phyloP scores from a whole-genome alignment of 2,888 invertebrate genomes.

The Euzophera pinguis region DNA sequence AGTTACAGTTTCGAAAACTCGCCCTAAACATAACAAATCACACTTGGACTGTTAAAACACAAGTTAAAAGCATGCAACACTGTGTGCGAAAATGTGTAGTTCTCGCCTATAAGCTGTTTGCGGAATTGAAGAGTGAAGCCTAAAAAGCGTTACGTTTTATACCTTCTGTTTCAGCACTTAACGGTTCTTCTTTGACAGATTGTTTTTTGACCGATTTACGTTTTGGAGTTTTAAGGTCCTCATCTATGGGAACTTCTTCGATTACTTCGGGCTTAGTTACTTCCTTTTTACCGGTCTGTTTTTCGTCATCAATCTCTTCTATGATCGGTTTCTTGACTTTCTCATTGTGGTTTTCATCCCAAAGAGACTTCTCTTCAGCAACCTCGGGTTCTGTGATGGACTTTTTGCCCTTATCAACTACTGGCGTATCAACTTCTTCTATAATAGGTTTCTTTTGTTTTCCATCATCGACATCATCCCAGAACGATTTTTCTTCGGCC shows the following conservation, averaged over 20 bases:
- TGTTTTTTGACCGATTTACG: slow-evolving; percentile 70
- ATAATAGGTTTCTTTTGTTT: slow-evolving; percentile 31
- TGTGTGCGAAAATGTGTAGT: slow-evolving; percentile 49
- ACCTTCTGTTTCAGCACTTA: slow-evolving; percentile 77
- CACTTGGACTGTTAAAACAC: slow-evolving; percentile 72
- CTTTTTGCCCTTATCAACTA: slow-evolving; percentile 39
- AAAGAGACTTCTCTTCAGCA: slow-evolving; percentile 55
- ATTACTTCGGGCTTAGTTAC: slow-evolving; percentile 56
- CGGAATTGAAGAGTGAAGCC: slow-evolving; percentile 55
- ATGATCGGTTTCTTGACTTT: slow-evolving; percentile 43
- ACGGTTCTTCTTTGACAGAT: slow-evolving; percentile 58
- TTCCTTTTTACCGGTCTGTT: slow-evolving; percentile 48
- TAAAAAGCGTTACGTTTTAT: slow-evolving; percentile 58
- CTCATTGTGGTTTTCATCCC: slow-evolving; percentile 66
- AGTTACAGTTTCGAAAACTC: slow-evolving; percentile 77
- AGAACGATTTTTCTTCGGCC: slow-evolving; percentile 49
- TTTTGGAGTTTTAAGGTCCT: slow-evolving; percentile 56
- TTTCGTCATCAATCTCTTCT: slow-evolving; percentile 48
- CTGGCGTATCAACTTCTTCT: slow-evolving; percentile 44
- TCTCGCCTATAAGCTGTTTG: slow-evolving; percentile 66
- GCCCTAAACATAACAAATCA: slow-evolving; percentile 78
- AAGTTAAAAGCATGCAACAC: slow-evolving; percentile 69
- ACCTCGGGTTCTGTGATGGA: slow-evolving; percentile 49
- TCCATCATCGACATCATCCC: slow-evolving; percentile 49
- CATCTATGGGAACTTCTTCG: slow-evolving; percentile 56